Conservation (phyloP, 2,113 vertebrate genomes). For the Bubo bubo region DNA sequence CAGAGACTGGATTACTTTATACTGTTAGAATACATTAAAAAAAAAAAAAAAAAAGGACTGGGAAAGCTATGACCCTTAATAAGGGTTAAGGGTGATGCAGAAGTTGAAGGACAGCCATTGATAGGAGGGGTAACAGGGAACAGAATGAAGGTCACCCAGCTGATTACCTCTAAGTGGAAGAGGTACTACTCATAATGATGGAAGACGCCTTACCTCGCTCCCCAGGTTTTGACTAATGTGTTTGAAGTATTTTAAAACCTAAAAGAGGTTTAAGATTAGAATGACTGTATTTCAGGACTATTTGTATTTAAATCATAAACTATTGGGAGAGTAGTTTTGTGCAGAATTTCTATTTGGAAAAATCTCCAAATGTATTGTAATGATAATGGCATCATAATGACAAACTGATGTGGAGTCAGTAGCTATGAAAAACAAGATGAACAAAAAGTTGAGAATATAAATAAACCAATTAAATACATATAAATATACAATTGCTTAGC, state of each 20-base stretch:
- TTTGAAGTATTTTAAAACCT: background rate
- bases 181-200: fast-evolving
- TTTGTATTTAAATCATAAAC: background rate
- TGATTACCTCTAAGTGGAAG: background rate
- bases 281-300: background rate
- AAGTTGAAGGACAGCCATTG: fast-evolving
- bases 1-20: background rate
- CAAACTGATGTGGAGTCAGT: background rate
- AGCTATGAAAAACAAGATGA: background rate
- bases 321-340: background rate
- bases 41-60: background rate
- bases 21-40: background rate
- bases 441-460: background rate
- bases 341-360: background rate
- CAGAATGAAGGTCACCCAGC: background rate
- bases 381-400: background rate
- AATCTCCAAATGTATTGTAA: background rate
- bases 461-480: background rate
- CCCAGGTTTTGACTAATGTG: background rate
- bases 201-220: fast-evolving
- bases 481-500: background rate
- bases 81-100: background rate
- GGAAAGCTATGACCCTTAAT: background rate
- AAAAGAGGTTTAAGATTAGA: background rate
- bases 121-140: background rate